Evolutionary conservation across 2,797 vertebrate species (phyloP), one percentile per base, ranked within the genome.

Genomic region (Thunnus albacares): DNA sequence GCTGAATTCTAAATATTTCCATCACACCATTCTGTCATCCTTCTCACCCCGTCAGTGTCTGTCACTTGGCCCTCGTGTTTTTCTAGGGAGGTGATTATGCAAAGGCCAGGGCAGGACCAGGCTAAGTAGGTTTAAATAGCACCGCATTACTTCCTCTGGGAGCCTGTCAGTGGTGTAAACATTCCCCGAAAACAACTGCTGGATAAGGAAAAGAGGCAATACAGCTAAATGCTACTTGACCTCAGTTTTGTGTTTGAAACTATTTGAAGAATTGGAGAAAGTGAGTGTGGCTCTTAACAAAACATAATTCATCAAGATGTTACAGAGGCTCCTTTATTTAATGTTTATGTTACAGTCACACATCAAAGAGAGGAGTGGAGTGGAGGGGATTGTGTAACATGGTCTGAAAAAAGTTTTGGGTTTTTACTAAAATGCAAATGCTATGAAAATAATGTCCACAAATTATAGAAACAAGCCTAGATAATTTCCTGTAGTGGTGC

Each of bases 401-500:
- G 41, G 51, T 49, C 64, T 59, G 51, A 73, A 74, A 81, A 83
- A 78, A 61, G 57, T 85, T 84, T 81, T 67, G 69, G 71, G 47
- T 20, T 88, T 75, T 85, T 77, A 80, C 90, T 94, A 76, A 91
- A 92, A 93, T 90, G 89, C 89, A 91, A 93, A 93, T 89, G 90
- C 91, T 90, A 87, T 83, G 80, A 94, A 94, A 94, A 94, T 91
- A 92, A 93, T 91, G 92, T 88, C 68, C 81, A 84, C 77, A 93
- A 94, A 94, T 95, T 93, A 92, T 83, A 94, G 92, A 92, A 92
- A 94, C 91, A 93, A 92, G 90, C 89, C 90, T 78, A 84, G 91
- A 94, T 95, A 70, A 93, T 96, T 96, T 96, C 95, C 95, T 95
- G 93, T 90, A 86, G 91, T 85, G 85, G 90, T 92, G 90, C 93